These are phyloP conservation scores for Leptarthrus brevirostris DNA, from an alignment of 2,888 invertebrate species.

Conservation along the genomic window DNA sequence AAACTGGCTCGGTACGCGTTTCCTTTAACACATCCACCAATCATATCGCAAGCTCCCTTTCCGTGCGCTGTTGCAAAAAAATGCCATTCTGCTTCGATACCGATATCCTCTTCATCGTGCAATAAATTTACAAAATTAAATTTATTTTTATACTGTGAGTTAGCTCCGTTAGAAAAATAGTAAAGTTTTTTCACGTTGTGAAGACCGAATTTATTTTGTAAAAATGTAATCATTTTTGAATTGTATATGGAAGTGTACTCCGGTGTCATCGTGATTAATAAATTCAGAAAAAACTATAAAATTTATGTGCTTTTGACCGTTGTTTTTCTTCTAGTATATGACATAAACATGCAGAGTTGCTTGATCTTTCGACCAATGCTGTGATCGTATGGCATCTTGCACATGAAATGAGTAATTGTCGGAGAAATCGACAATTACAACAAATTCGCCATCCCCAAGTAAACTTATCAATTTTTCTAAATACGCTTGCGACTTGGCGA, in stretches of 20 bases:
- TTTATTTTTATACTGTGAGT: conserved; percentile 24
- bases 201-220: neutral
- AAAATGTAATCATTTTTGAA: neutral
- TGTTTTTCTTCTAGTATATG: too few relatives aligned
- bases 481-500: too few relatives aligned
- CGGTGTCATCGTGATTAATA: neutral
- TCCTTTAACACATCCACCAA: conserved; percentile 49
- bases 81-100: conserved; percentile 49
- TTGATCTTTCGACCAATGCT: too few relatives aligned
- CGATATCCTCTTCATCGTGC: conserved; percentile 47
- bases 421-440: too few relatives aligned
- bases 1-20: conserved; percentile 38
- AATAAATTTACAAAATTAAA: conserved; percentile 32
- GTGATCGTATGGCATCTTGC: neutral
- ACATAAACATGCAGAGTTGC: too few relatives aligned
- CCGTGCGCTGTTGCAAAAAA: conserved; percentile 50
- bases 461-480: too few relatives aligned
- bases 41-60: conserved; percentile 46
- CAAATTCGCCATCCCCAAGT: too few relatives aligned
- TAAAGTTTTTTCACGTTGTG: conserved; percentile 9
- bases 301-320: neutral
- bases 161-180: conserved; percentile 36
- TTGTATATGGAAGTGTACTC: neutral
- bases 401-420: neutral
- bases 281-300: neutral